Base-by-base conservation (phyloP, 37 sponge, comb jelly and placozoan genomes). In the Cliona cf. orientalis region DNA sequence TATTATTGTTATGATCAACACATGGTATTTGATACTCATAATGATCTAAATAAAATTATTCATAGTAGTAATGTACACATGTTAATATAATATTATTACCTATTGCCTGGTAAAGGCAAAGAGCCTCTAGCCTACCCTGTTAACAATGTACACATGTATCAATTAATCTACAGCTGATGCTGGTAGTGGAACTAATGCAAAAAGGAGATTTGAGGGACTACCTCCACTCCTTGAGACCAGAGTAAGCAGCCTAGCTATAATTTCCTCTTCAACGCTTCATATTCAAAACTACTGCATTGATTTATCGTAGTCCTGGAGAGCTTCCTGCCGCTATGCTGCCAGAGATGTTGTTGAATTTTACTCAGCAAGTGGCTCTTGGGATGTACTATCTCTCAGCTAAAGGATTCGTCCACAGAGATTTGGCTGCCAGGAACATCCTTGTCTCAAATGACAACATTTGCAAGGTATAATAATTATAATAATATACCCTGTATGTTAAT, bases 381-480 rank as follows among this genome's bases (percentile, higher is more conserved):
- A 79, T 79, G 67, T 67, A 79, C 56, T 79, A 79, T 67, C 79
- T 79, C 32, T 63, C 79, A 11, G 17, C 42, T 28, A 79, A 44
- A 45, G 66, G 36, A 12, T 65, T 79, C 35, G 79, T 79, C 0
- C 79, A 79, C 68, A 66, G 79, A 31, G 79, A 79, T 23, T 19
- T 79, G 79, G 79, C 79, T 3, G 67, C 79, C 31, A 79, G 79
- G 67, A 79, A 66, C 33, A 35, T 79, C 7, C 53, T 79, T 21
- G 66, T 79, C 34, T 66, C 79, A 46, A 14, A 65, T 28, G 49
- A 79, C 35, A 46, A 79, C 21, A 65, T 65, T 31, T 79, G 79
- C 79, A 79, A 79, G 79, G 79, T 61, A 46, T 19, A 53, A 53
- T 21, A 19, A 53, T 53, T 21, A 21, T 12, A 53, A 12, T 62